A percentile compares a stretch with the other conserved stretches of the same genome.
These are phyloP conservation scores for Ariopsis seemanni DNA, from an alignment of 2,113 vertebrate species.

Conservation along the genomic window DNA sequence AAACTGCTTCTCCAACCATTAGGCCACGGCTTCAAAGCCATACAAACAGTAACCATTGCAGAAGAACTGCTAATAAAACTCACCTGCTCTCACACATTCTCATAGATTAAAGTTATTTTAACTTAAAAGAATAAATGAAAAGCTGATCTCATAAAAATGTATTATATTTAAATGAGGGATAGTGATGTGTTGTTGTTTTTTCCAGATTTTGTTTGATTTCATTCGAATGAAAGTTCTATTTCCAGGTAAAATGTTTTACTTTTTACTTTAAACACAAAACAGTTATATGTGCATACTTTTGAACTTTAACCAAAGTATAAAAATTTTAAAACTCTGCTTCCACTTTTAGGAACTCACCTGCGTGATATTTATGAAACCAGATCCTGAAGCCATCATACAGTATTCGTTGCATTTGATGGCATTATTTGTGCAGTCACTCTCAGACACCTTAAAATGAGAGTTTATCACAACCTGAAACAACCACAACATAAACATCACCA, in stretches of 20 bases:
- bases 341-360: slow-evolving; percentile 68
- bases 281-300: not conserved
- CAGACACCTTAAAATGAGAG: not conserved
- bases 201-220: not conserved
- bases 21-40: no score
- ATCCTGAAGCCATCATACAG: slow-evolving; percentile 94
- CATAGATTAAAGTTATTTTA: not conserved
- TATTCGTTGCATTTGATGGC: slow-evolving; percentile 89
- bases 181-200: not conserved
- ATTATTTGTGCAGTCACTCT: slow-evolving; percentile 68
- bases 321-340: not conserved
- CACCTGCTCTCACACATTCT: not conserved
- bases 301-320: not conserved
- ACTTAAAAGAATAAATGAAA: not conserved
- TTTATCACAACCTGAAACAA: slow-evolving; percentile 68
- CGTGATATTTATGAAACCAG: slow-evolving; percentile 95
- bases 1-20: no score
- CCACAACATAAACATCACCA: not conserved
- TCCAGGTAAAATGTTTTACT: not conserved
- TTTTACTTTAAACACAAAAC: not conserved
- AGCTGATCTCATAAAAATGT: not conserved
- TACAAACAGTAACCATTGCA: not conserved
- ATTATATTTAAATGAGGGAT: not conserved
- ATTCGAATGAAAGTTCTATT: no score
- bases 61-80: not conserved